Base-by-base conservation (phyloP, 1,140 invertebrate genomes). In the Rhynchophorus ferrugineus region DNA sequence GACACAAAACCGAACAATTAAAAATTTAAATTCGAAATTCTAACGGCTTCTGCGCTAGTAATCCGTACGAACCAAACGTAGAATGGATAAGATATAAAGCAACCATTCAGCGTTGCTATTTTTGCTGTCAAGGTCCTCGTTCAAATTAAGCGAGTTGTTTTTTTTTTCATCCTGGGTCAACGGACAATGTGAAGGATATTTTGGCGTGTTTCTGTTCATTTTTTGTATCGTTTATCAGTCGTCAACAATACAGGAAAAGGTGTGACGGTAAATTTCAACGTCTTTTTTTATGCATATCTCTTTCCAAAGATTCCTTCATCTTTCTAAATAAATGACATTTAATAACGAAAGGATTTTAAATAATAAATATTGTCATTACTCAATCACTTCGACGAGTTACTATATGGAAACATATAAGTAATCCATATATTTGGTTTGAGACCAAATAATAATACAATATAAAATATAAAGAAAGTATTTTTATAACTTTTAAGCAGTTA, bases 121-220 rank as follows among this genome's bases (percentile, higher is more conserved):
- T 5, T 47, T 33, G 43, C 50, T 44, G 50, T 45, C 50, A 52
- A 52, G 50, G 50, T 52, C 43, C 22, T 14, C n/a, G 29, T 36
- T 43, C 24, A 34, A 54, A 54, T 54, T 46, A 42, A 46, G 38
- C 44, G 35, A 52, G 42, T 44, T n/a, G n/a, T n/a, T n/a, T 29
- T 41, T 54, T 54, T 54, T 52, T 54, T 45, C 44, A 54, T 54
- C 51, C 44, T 54, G 51, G 51, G 51, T 54, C 51, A 54, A 54
- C 22, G 44, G 17, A 44, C 51, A 54, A 41, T 42, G 44, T 24
- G 51, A 54, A 54, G 51, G 51, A 54, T 54, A 21, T 41, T n/a
- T 46, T 36, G 36, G 6, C 49, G 20, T 54, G 51, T 47, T 54
- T 54, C 47, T 11, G 21, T 33, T 33, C 13, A 44, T 44, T 44